Conservation (phyloP, 2,888 invertebrate genomes). For the Nysson spinosus region DNA sequence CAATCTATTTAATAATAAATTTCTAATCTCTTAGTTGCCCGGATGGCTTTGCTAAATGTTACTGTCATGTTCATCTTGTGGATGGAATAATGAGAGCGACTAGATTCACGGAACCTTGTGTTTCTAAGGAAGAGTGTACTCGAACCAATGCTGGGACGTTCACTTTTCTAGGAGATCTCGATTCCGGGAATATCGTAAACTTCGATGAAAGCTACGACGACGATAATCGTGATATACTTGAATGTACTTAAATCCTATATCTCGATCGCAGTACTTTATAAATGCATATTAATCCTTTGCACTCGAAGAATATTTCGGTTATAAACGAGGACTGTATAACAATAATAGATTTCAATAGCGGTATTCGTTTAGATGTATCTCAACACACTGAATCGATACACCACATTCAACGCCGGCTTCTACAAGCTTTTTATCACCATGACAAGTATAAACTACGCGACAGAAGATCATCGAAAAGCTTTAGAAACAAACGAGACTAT, state of each 20-base stretch:
- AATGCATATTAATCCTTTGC: neutral
- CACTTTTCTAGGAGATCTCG: conserved; percentile 44
- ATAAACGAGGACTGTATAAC: no score
- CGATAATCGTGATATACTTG: conserved; percentile 39
- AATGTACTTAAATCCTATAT: conserved; percentile 12
- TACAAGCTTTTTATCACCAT: neutral
- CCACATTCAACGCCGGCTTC: conserved; percentile 16
- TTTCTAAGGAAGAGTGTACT: conserved; percentile 37
- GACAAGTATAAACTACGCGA: conserved; percentile 12
- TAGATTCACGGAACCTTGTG: conserved; percentile 53
- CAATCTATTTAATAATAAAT: conserved; percentile 20
- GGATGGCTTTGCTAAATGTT: conserved; percentile 59
- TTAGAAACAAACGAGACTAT: conserved; percentile 4
- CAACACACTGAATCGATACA: neutral
- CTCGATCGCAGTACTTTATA: no score
- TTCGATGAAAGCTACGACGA: conserved; percentile 40
- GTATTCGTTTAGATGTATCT: conserved; percentile 12
- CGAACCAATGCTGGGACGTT: conserved; percentile 19
- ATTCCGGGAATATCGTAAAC: conserved; percentile 14
- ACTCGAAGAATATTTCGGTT: neutral
- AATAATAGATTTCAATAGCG: no score
- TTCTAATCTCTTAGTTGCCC: conserved; percentile 65
- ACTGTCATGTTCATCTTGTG: conserved; percentile 56
- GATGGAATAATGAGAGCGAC: conserved; percentile 44
- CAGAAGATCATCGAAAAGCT: conserved; percentile 20